Base-by-base conservation (phyloP, 2,113 vertebrate genomes). In the Hystrix cristata region DNA sequence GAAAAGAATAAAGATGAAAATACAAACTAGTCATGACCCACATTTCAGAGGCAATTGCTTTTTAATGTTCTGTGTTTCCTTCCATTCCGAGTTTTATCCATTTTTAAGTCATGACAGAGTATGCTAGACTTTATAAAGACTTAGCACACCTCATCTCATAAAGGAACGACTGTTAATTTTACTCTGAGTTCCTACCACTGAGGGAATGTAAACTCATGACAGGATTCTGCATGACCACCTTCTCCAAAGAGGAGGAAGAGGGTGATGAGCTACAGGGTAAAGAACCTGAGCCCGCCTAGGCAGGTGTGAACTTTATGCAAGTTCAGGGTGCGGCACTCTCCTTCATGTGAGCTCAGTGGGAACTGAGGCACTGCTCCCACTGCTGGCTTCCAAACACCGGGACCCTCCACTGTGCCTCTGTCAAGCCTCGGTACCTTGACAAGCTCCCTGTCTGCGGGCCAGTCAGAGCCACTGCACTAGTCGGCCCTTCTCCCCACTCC, bases 51-150 rank as follows among this genome's bases (percentile, higher is more conserved):
- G 87, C 64, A 90, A 86, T 60, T 51, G 29, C 64, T 79, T 90
- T 88, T 92, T 48, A 92, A 90, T 65, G 23, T 67, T 15, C 88
- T 85, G 11, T 76, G 34, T 76, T 86, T 92, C 89, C 59, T 92
- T 34, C 34, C 16, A 64, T 57, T 55, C 72, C 74, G 34, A 10
- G 67, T 65, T 80, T 74, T 71, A 87, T 11, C 55, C 13, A 16
- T 31, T 82, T 78, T 78, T 3, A 62, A 74, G 51, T 81, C 71
- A 62, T 48, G 86, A 67, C 81, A 85, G 79, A 92, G 59, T 34
- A 29, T 62, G 10, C 74, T 71, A 31, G 38, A 67, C 43, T 85
- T 92, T 69, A 80, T 82, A 74, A 74, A 82, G n/a, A 85, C 85
- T 46, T 16, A 87, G 27, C 16, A 83, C 1, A 80, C 15, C 13